Evolutionary conservation across 2,888 invertebrate species (phyloP).

Genomic region (Ptilodon capucinus): DNA sequence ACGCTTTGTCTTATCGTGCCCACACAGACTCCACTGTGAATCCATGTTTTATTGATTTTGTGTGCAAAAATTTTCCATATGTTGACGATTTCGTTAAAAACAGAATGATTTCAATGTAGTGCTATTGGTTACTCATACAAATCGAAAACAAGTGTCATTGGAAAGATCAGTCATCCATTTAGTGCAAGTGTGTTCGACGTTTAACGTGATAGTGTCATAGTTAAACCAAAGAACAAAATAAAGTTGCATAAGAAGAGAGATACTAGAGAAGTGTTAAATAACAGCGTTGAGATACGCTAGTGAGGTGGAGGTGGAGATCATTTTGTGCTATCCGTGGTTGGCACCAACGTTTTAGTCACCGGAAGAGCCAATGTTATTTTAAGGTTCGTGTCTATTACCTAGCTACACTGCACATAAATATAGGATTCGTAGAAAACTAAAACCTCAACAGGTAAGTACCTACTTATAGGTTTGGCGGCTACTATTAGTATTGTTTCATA

Average conservation of each 20-base stretch:
- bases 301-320: conserved; percentile 33
- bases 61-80: conserved; percentile 50
- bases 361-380: conserved; percentile 78
- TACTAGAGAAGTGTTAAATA: conserved; percentile 31
- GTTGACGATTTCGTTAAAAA: conserved; percentile 39
- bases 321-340: conserved; percentile 55
- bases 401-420: conserved; percentile 33
- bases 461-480: neutral
- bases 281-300: conserved; percentile 22
- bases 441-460: neutral
- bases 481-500: no score
- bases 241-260: conserved; percentile 35
- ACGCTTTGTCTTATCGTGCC: conserved; percentile 56
- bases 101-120: conserved; percentile 46
- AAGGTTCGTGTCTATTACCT: conserved; percentile 59
- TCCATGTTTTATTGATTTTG: conserved; percentile 60
- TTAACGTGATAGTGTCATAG: conserved; percentile 46
- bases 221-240: conserved; percentile 35
- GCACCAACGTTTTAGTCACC: conserved; percentile 60
- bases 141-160: conserved; percentile 64
- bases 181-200: conserved; percentile 56
- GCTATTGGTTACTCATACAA: conserved; percentile 46
- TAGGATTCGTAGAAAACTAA: conserved; percentile 13
- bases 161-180: conserved; percentile 64
- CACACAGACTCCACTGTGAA: conserved; percentile 37